A percentile compares a stretch with the other conserved stretches of the same genome.
Evolutionary conservation across 2,113 vertebrate species (phyloP).

Genomic region (Otolemur garnettii): DNA sequence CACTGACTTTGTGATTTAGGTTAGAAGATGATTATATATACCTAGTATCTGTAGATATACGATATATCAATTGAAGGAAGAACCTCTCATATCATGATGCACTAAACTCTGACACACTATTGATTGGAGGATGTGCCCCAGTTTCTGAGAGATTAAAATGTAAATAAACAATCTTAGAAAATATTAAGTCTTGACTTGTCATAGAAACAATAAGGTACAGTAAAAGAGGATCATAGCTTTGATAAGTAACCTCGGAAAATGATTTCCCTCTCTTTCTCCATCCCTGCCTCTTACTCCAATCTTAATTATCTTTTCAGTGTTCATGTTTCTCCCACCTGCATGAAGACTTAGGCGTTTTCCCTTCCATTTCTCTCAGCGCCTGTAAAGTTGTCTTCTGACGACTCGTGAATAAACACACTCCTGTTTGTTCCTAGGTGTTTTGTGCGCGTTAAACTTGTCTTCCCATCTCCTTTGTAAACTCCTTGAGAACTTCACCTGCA

Average conservation of each 20-base stretch:
- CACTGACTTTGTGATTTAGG: neutral
- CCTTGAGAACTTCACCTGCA: neutral
- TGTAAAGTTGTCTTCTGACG: neutral
- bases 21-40: neutral
- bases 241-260: neutral
- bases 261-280: neutral
- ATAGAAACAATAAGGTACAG: neutral
- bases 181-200: neutral
- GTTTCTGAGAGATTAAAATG: conserved; percentile 4
- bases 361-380: neutral
- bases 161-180: neutral
- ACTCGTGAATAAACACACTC: neutral
- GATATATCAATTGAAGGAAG: neutral
- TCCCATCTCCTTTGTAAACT: neutral
- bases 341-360: neutral
- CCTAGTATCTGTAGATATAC: neutral
- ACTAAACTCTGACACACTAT: neutral
- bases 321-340: neutral
- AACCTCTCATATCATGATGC: neutral
- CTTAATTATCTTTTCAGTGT: neutral
- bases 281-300: neutral
- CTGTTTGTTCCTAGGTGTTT: neutral
- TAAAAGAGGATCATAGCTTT: neutral
- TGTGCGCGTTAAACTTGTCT: neutral
- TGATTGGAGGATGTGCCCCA: neutral